A percentile compares a stretch with the other conserved stretches of the same genome.
Conservation (phyloP, 2,797 vertebrate genomes). For the Choloepus didactylus region DNA sequence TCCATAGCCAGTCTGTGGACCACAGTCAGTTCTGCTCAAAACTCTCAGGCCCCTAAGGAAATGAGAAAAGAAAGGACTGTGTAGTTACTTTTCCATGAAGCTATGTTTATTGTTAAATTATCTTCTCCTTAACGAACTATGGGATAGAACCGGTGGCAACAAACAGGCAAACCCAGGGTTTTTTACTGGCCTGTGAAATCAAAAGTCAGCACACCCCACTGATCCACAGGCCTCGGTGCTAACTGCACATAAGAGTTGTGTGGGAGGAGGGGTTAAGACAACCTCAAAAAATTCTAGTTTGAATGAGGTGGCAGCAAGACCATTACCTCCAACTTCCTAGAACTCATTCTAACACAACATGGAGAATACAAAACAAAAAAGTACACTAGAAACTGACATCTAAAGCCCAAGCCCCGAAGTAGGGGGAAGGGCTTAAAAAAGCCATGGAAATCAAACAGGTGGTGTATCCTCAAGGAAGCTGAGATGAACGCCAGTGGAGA, state of each 20-base stretch:
- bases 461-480: no score
- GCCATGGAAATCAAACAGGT: fast-evolving
- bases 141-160: not conserved
- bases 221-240: not conserved
- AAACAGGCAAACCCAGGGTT: not conserved
- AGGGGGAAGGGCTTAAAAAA: not conserved
- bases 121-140: not conserved
- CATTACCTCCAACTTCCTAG: not conserved
- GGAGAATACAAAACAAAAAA: not conserved
- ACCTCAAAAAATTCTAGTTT: not conserved
- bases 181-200: not conserved
- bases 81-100: not conserved
- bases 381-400: not conserved
- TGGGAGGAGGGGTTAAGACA: not conserved
- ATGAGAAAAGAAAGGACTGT: not conserved
- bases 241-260: not conserved
- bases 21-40: not conserved
- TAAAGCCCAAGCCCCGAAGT: not conserved
- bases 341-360: not conserved
- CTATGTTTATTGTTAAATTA: not conserved
- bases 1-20: no score
- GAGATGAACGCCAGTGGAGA: not conserved
- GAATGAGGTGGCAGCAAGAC: not conserved
- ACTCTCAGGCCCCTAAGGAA: not conserved
- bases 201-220: not conserved